Evolutionary conservation across 2,888 invertebrate genomes (phyloP).

Genomic region (Latrodectus elegans): DNA sequence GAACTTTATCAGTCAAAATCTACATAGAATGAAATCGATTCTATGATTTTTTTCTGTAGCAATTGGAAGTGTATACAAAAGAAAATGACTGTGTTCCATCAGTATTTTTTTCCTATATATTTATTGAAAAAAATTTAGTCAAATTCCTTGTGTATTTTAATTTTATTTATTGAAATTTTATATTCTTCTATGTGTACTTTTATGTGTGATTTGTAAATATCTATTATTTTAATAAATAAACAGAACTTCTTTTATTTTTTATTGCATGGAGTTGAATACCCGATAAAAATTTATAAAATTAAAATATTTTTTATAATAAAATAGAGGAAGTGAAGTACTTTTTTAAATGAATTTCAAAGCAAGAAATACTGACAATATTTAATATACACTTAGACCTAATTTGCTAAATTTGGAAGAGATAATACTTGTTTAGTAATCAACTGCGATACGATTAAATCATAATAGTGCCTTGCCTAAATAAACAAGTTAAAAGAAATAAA

Average conservation of each 20-base stretch:
- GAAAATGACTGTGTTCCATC: not conserved
- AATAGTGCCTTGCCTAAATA: too few species aligned
- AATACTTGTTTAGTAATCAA: too few species aligned
- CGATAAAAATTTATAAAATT: too few species aligned
- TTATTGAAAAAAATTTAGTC: slow-evolving; percentile 5
- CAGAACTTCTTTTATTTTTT: not conserved
- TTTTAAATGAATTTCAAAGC: too few species aligned
- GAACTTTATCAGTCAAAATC: not conserved
- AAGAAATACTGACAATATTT: too few species aligned
- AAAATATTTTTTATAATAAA: too few species aligned
- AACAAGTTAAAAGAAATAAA: too few species aligned
- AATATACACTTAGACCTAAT: too few species aligned
- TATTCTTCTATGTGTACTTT: not conserved
- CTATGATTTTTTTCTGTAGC: not conserved
- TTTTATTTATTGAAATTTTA: slow-evolving; percentile 5
- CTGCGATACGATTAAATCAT: too few species aligned
- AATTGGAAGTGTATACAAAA: not conserved
- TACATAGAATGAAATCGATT: not conserved
- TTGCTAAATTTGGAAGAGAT: too few species aligned
- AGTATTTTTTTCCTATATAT: not conserved
- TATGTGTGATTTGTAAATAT: not conserved
- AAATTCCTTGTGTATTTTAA: not conserved
- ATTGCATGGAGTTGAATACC: not conserved
- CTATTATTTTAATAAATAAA: slow-evolving; percentile 5
- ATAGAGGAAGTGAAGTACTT: too few species aligned